Evolutionary conservation across 1,140 invertebrate species (phyloP), one percentile per base, ranked within the genome.

Genomic region (Bicyclus anynana): DNA sequence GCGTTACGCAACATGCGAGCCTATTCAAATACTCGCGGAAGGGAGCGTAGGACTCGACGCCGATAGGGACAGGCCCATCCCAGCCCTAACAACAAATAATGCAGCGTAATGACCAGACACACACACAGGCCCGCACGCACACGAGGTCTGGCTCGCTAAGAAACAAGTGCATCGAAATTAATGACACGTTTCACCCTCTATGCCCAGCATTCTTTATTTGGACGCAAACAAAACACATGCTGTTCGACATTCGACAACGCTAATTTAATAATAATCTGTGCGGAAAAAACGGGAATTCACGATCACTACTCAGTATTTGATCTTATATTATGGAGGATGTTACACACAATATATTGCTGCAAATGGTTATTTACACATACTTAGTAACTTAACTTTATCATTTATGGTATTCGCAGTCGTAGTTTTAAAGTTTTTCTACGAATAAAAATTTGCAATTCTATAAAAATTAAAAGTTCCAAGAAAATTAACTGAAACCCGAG

Each of bases 51-150:
- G 79, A 77, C 79, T 74, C 63, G 63, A 61, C 64, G 61, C 60
- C 73, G 72, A 73, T 76, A 83, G 75, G 79, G 76, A 75, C 76
- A 65, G 64, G 77, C 77, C 76, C 75, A 67, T 79, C 76, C 77
- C 82, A 74, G 78, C 78, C 79, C 84, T 81, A 78, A 73, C 72
- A 70, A 81, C 76, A 79, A 80, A 83, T 80, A 81, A 79, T 81
- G 80, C 75, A 70, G 65, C 74, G 62, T 83, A 86, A 86, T 84
- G 80, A 79, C 70, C 74, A 62, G 53, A 53, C 65, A 69, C 69
- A 65, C 69, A 65, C 63, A 61, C 66, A 54, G 63, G 65, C 44
- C 16, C 20, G 59, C 67, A 65, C 65, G 63, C 59, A 68, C 62
- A 65, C 67, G 56, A 53, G 65, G 47, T 53, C 52, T 37, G 47